A percentile compares a stretch with the other conserved stretches of the same genome.
phyloP scores from a whole-genome alignment of 1,140 invertebrate species.

The Heliconius himera region DNA sequence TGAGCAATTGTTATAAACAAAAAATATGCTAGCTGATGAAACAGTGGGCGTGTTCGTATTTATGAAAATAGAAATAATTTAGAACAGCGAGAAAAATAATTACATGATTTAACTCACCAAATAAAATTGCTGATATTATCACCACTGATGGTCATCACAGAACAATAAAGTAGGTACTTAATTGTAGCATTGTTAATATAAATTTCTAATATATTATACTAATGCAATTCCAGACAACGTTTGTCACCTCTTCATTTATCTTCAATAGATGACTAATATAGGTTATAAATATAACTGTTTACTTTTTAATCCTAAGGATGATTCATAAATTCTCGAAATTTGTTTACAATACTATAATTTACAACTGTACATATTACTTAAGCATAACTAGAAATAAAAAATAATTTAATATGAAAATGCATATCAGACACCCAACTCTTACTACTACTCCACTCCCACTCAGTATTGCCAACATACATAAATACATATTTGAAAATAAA shows the following conservation, averaged over 20 bases:
- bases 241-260: slow-evolving; percentile 64
- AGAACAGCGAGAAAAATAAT: not conserved
- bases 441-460: slow-evolving; percentile 38
- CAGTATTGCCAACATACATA: slow-evolving; percentile 20
- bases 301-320: slow-evolving; percentile 39
- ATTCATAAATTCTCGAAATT: slow-evolving; percentile 35
- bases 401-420: slow-evolving; percentile 17
- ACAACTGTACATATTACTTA: slow-evolving; percentile 9
- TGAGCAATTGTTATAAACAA: not conserved
- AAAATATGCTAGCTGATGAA: not conserved
- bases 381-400: not conserved
- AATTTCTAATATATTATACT: slow-evolving; percentile 37
- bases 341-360: slow-evolving; percentile 38
- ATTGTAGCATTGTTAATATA: slow-evolving; percentile 44
- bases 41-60: not conserved
- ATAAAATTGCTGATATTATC: slow-evolving; percentile 44
- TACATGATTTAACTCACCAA: slow-evolving; percentile 45
- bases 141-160: slow-evolving; percentile 47
- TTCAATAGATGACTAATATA: slow-evolving; percentile 64
- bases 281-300: slow-evolving; percentile 70
- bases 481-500: too few relatives aligned
- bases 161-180: slow-evolving; percentile 40
- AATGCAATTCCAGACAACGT: slow-evolving; percentile 45
- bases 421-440: slow-evolving; percentile 25
- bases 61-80: not conserved